phyloP scores from a whole-genome alignment of 1,140 invertebrate species.

The Oedothorax gibbosus region DNA sequence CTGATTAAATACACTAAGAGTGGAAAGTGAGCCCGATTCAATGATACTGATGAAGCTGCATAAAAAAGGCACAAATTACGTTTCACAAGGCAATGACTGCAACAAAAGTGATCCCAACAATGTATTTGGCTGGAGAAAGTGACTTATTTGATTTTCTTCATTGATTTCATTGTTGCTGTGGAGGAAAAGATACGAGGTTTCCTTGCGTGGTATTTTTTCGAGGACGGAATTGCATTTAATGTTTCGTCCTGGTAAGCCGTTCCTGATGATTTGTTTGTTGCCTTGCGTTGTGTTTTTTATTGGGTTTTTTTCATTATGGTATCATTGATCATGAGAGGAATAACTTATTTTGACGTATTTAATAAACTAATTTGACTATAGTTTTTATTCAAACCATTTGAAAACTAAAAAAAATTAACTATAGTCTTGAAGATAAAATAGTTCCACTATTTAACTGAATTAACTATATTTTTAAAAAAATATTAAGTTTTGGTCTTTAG shows the following conservation, averaged over 20 bases:
- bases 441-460: too few species aligned
- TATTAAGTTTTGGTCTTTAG: too few species aligned
- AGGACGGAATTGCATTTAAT: conserved; percentile 34
- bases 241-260: not conserved
- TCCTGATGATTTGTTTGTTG: too few species aligned
- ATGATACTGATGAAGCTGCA: conserved; percentile 43
- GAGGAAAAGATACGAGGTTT: conserved; percentile 11
- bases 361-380: too few species aligned
- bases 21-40: conserved; percentile 38
- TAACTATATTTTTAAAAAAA: too few species aligned
- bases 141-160: conserved; percentile 59
- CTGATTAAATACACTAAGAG: conserved; percentile 43
- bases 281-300: too few species aligned
- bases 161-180: conserved; percentile 55
- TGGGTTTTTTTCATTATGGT: too few species aligned
- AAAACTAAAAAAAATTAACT: too few species aligned
- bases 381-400: too few species aligned
- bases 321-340: too few species aligned
- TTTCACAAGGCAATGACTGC: conserved; percentile 24
- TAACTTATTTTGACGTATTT: too few species aligned
- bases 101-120: conserved; percentile 55
- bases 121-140: conserved; percentile 47
- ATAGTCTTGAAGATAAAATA: too few species aligned
- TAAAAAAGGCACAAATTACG: conserved; percentile 44
- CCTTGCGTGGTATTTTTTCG: conserved; percentile 30